Conservation (phyloP, 2,113 vertebrate species). For the Pleuronectes platessa region DNA sequence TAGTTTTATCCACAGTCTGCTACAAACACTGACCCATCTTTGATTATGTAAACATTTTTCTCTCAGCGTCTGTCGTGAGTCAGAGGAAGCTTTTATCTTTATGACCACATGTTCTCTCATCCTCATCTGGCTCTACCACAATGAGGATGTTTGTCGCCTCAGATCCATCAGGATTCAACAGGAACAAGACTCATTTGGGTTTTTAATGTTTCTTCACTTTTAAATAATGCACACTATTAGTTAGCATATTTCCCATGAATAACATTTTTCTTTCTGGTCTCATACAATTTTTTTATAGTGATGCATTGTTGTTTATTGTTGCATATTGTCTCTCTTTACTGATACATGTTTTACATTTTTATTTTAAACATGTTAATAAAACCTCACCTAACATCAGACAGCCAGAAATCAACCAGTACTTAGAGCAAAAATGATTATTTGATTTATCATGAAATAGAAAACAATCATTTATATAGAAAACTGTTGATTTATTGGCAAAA, state of each 20-base stretch:
- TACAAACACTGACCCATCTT: slow-evolving; percentile 3
- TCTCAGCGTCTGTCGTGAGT: slow-evolving; percentile 34
- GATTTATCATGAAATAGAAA: no score
- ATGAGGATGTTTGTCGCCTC: slow-evolving; percentile 4
- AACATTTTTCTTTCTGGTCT: neutral
- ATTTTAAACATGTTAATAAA: no score
- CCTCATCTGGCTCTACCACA: slow-evolving; percentile 12
- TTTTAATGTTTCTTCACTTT: neutral
- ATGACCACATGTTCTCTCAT: slow-evolving; percentile 40
- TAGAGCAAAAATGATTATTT: no score
- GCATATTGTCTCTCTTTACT: no score
- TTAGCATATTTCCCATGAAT: neutral
- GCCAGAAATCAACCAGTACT: no score
- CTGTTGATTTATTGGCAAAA: no score
- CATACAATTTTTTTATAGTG: neutral
- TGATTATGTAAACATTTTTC: slow-evolving; percentile 37
- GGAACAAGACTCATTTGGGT: neutral
- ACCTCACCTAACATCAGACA: no score
- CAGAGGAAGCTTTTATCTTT: slow-evolving; percentile 45
- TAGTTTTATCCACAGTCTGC: neutral
- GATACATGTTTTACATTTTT: no score
- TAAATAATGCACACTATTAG: neutral
- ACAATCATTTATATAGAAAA: no score
- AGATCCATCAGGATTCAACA: slow-evolving; percentile 2
- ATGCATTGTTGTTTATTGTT: no score